Conservation (phyloP, 2,888 invertebrate genomes). For the Sialis lutaria region DNA sequence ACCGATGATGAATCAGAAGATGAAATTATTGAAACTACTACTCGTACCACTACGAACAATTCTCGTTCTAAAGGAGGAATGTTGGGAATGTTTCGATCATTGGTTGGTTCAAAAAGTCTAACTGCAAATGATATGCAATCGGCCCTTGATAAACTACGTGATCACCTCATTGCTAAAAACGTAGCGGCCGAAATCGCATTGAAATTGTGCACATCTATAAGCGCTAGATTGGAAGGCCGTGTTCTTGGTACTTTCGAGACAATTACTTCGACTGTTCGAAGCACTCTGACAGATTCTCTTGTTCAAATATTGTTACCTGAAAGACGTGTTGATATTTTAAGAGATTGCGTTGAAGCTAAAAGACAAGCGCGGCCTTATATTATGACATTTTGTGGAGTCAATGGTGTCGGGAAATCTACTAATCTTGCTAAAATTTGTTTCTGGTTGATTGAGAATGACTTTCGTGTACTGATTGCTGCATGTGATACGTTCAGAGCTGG, state of each 20-base stretch:
- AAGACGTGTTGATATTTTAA: slow-evolving; percentile 85
- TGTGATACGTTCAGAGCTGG: slow-evolving; percentile 99
- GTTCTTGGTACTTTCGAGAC: slow-evolving; percentile 81
- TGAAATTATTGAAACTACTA: slow-evolving; percentile 12
- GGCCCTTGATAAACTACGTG: slow-evolving; percentile 81
- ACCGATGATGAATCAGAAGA: slow-evolving; percentile 44
- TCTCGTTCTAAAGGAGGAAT: slow-evolving; percentile 35
- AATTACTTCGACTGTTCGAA: slow-evolving; percentile 73
- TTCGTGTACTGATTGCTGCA: slow-evolving; percentile 91
- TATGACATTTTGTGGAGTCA: slow-evolving; percentile 94
- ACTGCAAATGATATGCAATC: slow-evolving; percentile 66
- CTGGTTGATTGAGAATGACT: slow-evolving; percentile 96
- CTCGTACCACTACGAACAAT: slow-evolving; percentile 9
- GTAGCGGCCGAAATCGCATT: slow-evolving; percentile 91
- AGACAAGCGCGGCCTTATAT: slow-evolving; percentile 76
- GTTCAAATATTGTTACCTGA: slow-evolving; percentile 90
- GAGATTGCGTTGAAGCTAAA: slow-evolving; percentile 87
- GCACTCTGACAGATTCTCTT: slow-evolving; percentile 76
- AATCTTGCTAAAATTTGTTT: slow-evolving; percentile 98
- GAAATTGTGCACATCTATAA: slow-evolving; percentile 87
- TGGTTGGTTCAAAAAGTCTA: slow-evolving; percentile 81
- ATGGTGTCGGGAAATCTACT: slow-evolving; percentile 98
- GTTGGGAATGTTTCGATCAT: slow-evolving; percentile 67
- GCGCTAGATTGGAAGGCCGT: slow-evolving; percentile 78
- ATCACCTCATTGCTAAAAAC: slow-evolving; percentile 92